Evolutionary conservation across 1,140 invertebrate genomes (phyloP).

Genomic region (Microplitis mediator): DNA sequence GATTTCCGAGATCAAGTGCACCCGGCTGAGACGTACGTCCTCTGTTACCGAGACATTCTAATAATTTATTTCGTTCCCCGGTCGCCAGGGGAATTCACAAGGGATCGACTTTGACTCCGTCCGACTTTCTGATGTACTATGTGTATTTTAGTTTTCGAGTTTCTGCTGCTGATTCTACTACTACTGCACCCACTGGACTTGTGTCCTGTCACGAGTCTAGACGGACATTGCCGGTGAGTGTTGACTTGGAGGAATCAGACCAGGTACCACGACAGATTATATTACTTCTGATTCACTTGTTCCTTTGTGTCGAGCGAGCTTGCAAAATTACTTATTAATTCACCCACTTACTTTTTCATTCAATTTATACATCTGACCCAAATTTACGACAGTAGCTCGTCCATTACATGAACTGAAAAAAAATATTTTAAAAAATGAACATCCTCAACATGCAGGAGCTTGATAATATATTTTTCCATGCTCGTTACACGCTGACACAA

Average conservation of each 20-base stretch:
- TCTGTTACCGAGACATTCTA: constrained; percentile 31
- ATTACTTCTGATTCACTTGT: not conserved
- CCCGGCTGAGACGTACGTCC: not conserved
- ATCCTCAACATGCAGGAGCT: too few relatives aligned
- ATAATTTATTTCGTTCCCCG: constrained; percentile 59
- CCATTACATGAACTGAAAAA: too few relatives aligned
- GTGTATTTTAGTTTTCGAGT: too few relatives aligned
- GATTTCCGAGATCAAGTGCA: constrained; percentile 5
- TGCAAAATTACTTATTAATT: not conserved
- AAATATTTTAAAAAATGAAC: too few relatives aligned
- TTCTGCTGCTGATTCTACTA: not conserved
- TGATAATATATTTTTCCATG: too few relatives aligned
- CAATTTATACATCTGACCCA: not conserved
- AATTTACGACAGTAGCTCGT: too few relatives aligned
- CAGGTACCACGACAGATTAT: not conserved
- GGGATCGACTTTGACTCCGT: not conserved
- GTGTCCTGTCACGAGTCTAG: not conserved
- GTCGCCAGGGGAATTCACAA: too few relatives aligned
- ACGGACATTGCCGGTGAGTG: not conserved
- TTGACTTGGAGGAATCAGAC: not conserved
- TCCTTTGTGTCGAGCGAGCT: not conserved
- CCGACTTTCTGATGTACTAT: too few relatives aligned
- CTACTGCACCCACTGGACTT: not conserved
- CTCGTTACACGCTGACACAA: too few relatives aligned
- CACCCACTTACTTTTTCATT: not conserved